Percentiles rank a stretch among this genome's conserved stretches.
These are phyloP conservation scores for Sebastes jordani DNA, from an alignment of 2,797 vertebrate species.

Conservation along the genomic window DNA sequence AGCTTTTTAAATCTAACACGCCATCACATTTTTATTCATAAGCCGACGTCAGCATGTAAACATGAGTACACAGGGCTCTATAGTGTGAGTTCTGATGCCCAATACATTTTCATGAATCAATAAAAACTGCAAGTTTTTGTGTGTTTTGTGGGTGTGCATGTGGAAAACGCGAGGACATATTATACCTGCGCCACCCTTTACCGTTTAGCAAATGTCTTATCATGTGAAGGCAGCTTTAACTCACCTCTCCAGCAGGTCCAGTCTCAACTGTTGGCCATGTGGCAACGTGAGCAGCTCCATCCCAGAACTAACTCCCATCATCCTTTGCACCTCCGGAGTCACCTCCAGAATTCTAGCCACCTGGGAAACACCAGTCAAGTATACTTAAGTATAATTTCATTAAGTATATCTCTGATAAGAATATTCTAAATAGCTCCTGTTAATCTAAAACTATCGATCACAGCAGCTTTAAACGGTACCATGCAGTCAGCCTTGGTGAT, in stretches of 20 bases:
- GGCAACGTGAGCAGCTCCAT: constrained; percentile 95
- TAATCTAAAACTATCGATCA: not conserved
- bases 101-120: too few species aligned
- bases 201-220: not conserved
- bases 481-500: constrained; percentile 93
- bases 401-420: too few species aligned
- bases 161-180: too few species aligned
- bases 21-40: not conserved
- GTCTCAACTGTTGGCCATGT: constrained; percentile 91
- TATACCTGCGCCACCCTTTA: not conserved
- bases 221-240: not conserved
- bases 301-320: constrained; percentile 93
- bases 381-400: too few species aligned
- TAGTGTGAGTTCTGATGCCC: not conserved
- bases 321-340: constrained; percentile 87
- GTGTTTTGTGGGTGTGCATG: too few species aligned
- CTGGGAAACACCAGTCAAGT: constrained; percentile 65
- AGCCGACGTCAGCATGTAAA: not conserved
- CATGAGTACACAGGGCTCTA: not conserved
- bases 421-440: too few species aligned
- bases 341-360: constrained; percentile 91
- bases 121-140: too few species aligned
- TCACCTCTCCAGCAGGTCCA: constrained; percentile 95
- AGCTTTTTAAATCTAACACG: not conserved
- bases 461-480: constrained; percentile 73